Evolutionary conservation across 2,113 vertebrate species (phyloP).

Genomic region (Scartelaos histophorus): DNA sequence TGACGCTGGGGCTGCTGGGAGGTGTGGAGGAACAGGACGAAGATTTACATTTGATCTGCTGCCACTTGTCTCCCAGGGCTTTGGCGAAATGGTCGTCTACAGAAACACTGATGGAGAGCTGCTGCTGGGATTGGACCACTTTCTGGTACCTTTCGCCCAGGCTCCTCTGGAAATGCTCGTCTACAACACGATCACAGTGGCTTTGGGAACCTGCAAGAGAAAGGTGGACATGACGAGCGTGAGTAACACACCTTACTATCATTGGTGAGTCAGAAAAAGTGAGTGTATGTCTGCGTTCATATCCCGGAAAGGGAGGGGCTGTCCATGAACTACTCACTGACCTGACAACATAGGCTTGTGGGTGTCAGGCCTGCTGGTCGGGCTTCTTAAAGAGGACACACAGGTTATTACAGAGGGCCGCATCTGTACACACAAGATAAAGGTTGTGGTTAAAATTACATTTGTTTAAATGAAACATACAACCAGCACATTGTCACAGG

Average conservation of each 20-base stretch:
- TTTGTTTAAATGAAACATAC: background rate
- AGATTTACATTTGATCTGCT: slow-evolving; percentile 75
- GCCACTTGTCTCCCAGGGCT: slow-evolving; percentile 81
- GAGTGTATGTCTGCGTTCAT: background rate
- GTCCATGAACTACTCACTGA: slow-evolving; percentile 48
- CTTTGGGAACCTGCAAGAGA: slow-evolving; percentile 57
- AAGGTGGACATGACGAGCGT: slow-evolving; percentile 8
- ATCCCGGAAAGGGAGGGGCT: slow-evolving; percentile 24
- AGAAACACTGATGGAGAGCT: slow-evolving; percentile 77
- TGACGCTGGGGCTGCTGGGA: slow-evolving; percentile 71
- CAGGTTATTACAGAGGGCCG: slow-evolving; percentile 82
- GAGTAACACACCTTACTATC: slow-evolving; percentile 45
- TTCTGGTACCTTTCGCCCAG: slow-evolving; percentile 76
- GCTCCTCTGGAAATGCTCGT: slow-evolving; percentile 82
- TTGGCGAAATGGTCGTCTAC: slow-evolving; percentile 84
- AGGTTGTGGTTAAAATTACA: background rate
- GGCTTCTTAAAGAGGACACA: slow-evolving; percentile 67
- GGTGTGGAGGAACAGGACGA: slow-evolving; percentile 75
- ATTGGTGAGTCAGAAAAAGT: slow-evolving; percentile 40
- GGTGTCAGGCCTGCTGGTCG: slow-evolving; percentile 51
- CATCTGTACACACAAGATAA: slow-evolving; percentile 56
- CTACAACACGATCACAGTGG: slow-evolving; percentile 75
- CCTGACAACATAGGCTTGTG: slow-evolving; percentile 64
- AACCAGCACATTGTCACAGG: background rate
- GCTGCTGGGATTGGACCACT: slow-evolving; percentile 54